These are phyloP conservation scores for Blomia tropicalis DNA, from an alignment of 2,888 invertebrate genomes.

Conservation along the genomic window DNA sequence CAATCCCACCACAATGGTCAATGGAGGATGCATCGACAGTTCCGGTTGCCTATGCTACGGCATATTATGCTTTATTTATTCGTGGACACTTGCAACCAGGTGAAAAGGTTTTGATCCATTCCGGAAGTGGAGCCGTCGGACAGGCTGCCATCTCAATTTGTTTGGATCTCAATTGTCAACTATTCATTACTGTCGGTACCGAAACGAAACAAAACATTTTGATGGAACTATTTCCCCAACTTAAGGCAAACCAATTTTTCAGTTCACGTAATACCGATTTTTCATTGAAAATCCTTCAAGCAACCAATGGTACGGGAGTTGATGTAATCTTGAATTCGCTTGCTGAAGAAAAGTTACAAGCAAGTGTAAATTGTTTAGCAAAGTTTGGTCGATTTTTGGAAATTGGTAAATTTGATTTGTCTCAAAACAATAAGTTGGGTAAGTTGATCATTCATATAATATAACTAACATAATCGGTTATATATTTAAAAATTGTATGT, in stretches of 20 bases:
- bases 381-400: slow-evolving; percentile 42
- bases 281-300: slow-evolving; percentile 38
- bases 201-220: slow-evolving; percentile 34
- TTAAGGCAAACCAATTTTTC: slow-evolving; percentile 37
- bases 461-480: not conserved
- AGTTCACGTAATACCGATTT: slow-evolving; percentile 38
- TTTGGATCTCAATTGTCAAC: slow-evolving; percentile 37
- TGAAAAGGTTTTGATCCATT: slow-evolving; percentile 37
- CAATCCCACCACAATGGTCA: slow-evolving; percentile 36
- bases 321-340: slow-evolving; percentile 43
- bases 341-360: slow-evolving; percentile 42
- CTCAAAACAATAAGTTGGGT: slow-evolving; percentile 40
- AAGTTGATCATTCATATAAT: slow-evolving; percentile 42
- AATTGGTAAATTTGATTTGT: slow-evolving; percentile 43
- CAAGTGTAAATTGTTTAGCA: slow-evolving; percentile 40
- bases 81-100: slow-evolving; percentile 37
- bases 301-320: slow-evolving; percentile 39
- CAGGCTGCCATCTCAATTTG: slow-evolving; percentile 43
- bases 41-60: slow-evolving; percentile 39
- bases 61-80: slow-evolving; percentile 41
- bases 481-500: not conserved
- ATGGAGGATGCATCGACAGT: slow-evolving; percentile 38
- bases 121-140: slow-evolving; percentile 40
- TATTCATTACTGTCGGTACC: slow-evolving; percentile 39
- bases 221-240: slow-evolving; percentile 38